Evolutionary conservation across 2,797 vertebrate genomes (phyloP).

Genomic region (Pseudochirops corinnae): DNA sequence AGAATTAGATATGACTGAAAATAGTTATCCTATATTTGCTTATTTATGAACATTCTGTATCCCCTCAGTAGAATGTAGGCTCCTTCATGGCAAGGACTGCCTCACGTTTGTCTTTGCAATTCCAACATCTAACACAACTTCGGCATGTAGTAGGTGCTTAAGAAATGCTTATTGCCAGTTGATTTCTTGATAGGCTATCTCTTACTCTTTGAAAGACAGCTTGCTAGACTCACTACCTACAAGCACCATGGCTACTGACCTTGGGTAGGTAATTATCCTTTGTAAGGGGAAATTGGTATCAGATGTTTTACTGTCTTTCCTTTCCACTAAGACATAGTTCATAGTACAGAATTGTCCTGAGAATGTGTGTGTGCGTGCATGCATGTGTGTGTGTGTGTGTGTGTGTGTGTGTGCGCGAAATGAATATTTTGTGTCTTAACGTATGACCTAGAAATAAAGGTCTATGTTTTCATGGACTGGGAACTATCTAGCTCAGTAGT

Average conservation of each 20-base stretch:
- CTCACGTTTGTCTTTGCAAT: neutral
- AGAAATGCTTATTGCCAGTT: neutral
- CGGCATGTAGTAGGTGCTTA: neutral
- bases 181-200: neutral
- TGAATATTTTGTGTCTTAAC: neutral
- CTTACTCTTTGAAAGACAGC: neutral
- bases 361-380: neutral
- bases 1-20: neutral
- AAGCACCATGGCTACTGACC: neutral
- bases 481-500: neutral
- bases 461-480: neutral
- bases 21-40: neutral
- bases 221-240: neutral
- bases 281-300: conserved; percentile 59
- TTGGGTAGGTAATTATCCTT: conserved; percentile 63
- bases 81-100: neutral
- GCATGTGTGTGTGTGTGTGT: neutral
- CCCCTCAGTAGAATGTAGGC: neutral
- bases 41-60: neutral
- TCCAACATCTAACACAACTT: neutral
- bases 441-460: neutral
- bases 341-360: conserved; percentile 50
- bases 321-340: conserved; percentile 52
- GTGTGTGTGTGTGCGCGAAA: conserved; percentile 11
- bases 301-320: conserved; percentile 54